These are phyloP conservation scores for Ennomos erosarius DNA, from an alignment of 2,888 invertebrate genomes.

Conservation along the genomic window DNA sequence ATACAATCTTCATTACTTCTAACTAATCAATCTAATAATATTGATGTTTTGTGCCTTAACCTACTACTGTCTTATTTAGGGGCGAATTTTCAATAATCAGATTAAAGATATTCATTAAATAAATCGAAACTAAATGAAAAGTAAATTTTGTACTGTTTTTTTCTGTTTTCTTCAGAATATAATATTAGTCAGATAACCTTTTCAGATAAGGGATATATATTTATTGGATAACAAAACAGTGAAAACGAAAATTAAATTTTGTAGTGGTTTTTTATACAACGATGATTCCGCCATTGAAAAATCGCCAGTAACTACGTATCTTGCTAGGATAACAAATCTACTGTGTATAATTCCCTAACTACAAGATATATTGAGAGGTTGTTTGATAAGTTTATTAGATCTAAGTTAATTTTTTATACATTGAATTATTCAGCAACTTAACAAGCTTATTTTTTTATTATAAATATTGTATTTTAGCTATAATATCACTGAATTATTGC, in stretches of 20 bases:
- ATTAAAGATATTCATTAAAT: too few relatives aligned
- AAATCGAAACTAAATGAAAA: too few relatives aligned
- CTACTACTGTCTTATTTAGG: conserved; percentile 3
- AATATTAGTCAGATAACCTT: too few relatives aligned
- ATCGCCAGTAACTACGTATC: not conserved
- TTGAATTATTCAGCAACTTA: conserved; percentile 9
- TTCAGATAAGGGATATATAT: too few relatives aligned
- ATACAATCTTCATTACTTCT: not conserved
- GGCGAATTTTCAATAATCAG: too few relatives aligned
- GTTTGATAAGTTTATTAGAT: conserved; percentile 3
- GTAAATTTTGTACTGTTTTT: too few relatives aligned
- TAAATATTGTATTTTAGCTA: conserved; percentile 4
- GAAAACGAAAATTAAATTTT: too few relatives aligned
- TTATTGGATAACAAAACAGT: too few relatives aligned
- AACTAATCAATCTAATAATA: conserved; percentile 15
- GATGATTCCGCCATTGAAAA: too few relatives aligned
- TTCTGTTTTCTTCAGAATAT: too few relatives aligned
- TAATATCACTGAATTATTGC: conserved; percentile 21
- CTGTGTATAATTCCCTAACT: conserved; percentile 24
- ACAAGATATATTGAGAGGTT: conserved; percentile 8
- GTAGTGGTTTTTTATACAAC: too few relatives aligned
- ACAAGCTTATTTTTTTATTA: conserved; percentile 11
- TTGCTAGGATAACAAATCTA: conserved; percentile 19
- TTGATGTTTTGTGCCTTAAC: conserved; percentile 15
- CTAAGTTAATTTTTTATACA: not conserved